Evolutionary conservation across 2,113 vertebrate species (phyloP), one percentile per base, ranked within the genome.

Genomic region (Oriolus oriolus): DNA sequence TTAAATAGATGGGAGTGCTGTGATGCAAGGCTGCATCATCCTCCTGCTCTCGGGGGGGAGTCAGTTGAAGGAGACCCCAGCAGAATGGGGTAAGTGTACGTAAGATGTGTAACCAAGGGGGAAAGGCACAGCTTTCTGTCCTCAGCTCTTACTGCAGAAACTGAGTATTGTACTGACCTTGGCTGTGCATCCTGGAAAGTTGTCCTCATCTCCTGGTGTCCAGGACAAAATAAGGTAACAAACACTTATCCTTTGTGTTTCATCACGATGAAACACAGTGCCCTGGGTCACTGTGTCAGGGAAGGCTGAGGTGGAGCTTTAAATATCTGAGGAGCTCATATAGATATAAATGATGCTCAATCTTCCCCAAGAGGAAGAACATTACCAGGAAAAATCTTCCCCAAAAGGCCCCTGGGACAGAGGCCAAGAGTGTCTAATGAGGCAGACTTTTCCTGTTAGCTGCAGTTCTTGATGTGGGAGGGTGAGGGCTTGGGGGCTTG

Each of bases 371-470:
- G 80, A 94, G 61, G 65, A 96, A 78, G 60, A 95, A 56, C 89
- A 96, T 84, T 89, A 60, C 31, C 28, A 44, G 73, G 65, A 87
- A 81, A 71, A 92, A 11, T 26, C 60, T 76, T 90, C 65, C 94
- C 82, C 75, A 57, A 65, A 88, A 70, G 63, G 92, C 90, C 84
- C 39, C 87, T 94, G 87, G 89, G 77, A 84, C 33, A 21, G 56
- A 75, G 49, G 84, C 91, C 93, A 96, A 56, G 49, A 91, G 65
- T 3, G 3, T 78, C 73, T 91, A 81, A 89, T 56, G 84, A 96
- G 74, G 81, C 78, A 68, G 86, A 75, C 81, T 89, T 85, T 87
- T 84, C 68, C 81, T 68, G 21, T 87, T 81, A 85, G 70, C 75
- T 89, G 78, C 61, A 53, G 74, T 33, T 39, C 56, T 66, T 91